phyloP scores from a whole-genome alignment of 2,888 invertebrate genomes.

The Argyra leucocephala region DNA sequence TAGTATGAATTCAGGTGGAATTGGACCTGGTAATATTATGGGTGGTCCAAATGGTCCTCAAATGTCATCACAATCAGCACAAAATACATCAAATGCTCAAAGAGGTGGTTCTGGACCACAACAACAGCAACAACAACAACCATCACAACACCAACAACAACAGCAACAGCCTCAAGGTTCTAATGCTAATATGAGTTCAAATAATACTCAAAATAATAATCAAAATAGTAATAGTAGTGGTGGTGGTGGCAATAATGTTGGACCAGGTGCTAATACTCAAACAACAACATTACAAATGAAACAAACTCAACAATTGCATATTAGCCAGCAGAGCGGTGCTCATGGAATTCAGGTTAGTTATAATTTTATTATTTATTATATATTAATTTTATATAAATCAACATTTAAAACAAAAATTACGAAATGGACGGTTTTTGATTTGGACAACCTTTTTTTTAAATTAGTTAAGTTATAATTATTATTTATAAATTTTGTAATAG shows the following conservation, averaged over 20 bases:
- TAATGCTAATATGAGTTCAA: neutral
- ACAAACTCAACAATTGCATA: slow-evolving; percentile 80
- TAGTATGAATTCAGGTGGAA: slow-evolving; percentile 1
- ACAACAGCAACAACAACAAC: slow-evolving; percentile 7
- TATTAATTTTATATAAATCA: no score
- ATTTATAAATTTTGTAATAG: no score
- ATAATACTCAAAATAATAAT: slow-evolving; percentile 13
- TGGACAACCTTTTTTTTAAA: no score
- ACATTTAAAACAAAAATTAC: no score
- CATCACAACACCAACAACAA: neutral
- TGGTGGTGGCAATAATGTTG: slow-evolving; percentile 26
- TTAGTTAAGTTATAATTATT: no score
- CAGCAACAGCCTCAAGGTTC: neutral
- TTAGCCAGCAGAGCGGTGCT: slow-evolving; percentile 66
- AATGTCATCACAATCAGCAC: slow-evolving; percentile 22
- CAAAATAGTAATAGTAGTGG: slow-evolving; percentile 27
- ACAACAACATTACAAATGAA: slow-evolving; percentile 67
- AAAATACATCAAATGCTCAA: slow-evolving; percentile 24
- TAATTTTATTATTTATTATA: slow-evolving; percentile 7
- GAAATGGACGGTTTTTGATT: no score
- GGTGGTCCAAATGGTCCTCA: slow-evolving; percentile 26
- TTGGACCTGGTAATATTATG: slow-evolving; percentile 13
- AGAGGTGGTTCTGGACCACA: slow-evolving; percentile 17
- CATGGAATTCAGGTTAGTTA: slow-evolving; percentile 69
- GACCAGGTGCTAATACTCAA: slow-evolving; percentile 28